Percentiles rank a stretch among this genome's conserved stretches.
phyloP scores from a whole-genome alignment of 2,888 invertebrate genomes.

The Chrysolina americana region DNA sequence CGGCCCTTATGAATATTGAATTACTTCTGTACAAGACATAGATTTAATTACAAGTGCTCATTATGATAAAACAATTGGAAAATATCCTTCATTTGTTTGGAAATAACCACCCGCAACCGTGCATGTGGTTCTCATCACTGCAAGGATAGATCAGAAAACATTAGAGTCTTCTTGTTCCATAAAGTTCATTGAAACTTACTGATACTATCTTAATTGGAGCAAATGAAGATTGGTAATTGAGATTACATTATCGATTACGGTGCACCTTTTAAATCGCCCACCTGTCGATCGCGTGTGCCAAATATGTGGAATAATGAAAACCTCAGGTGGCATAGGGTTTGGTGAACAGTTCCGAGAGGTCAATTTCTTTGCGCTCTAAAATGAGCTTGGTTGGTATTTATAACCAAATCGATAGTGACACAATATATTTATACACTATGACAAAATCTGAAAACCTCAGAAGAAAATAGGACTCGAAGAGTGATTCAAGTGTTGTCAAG shows the following conservation, averaged over 20 bases:
- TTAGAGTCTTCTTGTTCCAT: too few species aligned
- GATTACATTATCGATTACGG: background rate
- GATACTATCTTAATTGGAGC: background rate
- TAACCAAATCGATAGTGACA: background rate
- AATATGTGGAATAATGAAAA: constrained; percentile 10
- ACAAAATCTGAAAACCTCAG: background rate
- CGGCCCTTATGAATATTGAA: too few species aligned
- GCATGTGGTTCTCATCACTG: too few species aligned
- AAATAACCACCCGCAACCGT: too few species aligned
- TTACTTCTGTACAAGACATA: too few species aligned
- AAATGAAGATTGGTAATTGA: background rate
- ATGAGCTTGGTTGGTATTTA: constrained; percentile 6
- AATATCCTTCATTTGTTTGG: too few species aligned
- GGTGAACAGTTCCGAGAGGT: background rate
- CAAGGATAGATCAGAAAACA: too few species aligned
- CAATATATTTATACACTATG: background rate
- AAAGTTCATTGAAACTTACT: too few species aligned
- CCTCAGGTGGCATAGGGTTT: background rate
- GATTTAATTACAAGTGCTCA: too few species aligned
- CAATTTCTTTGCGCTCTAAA: background rate
- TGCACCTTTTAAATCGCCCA: constrained; percentile 35
- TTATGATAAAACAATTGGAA: too few species aligned
- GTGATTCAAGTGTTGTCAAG: background rate
- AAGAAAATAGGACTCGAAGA: background rate
- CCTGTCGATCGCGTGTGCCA: constrained; percentile 40